Conservation (phyloP, 1,140 invertebrate species). For the Limonius californicus region DNA sequence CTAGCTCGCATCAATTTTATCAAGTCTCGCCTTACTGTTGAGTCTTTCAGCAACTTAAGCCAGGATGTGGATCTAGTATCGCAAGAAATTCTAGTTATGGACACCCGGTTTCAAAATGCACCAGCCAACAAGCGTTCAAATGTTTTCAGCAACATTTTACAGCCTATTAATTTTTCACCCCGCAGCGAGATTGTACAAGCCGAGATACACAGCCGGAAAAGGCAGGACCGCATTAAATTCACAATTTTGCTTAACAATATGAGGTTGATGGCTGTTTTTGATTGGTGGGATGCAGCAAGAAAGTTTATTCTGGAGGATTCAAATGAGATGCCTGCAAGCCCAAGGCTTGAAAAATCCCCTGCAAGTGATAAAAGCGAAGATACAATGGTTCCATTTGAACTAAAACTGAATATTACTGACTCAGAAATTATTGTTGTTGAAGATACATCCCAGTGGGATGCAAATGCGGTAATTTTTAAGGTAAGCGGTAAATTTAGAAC, state of each 20-base stretch:
- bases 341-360: conserved; percentile 27
- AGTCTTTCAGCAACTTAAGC: conserved; percentile 80
- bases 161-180: conserved; percentile 58
- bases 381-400: conserved; percentile 61
- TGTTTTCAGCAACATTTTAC: conserved; percentile 86
- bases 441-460: conserved; percentile 80
- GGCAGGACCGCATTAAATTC: conserved; percentile 70
- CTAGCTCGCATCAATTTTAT: conserved; percentile 90
- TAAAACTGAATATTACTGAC: conserved; percentile 93
- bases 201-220: conserved; percentile 76
- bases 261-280: conserved; percentile 88
- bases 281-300: conserved; percentile 86
- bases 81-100: conserved; percentile 83
- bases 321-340: conserved; percentile 33
- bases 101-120: conserved; percentile 69
- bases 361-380: conserved; percentile 25
- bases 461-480: conserved; percentile 92
- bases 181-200: conserved; percentile 68
- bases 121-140: conserved; percentile 72
- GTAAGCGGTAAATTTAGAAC: conserved; percentile 50
- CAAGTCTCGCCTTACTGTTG: conserved; percentile 79
- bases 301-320: conserved; percentile 67
- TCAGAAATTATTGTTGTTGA: conserved; percentile 94
- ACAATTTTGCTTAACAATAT: conserved; percentile 94
- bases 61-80: conserved; percentile 92